Evolutionary conservation across 2,797 vertebrate genomes (phyloP), one percentile per base, ranked within the genome.

Genomic region (Myripristis murdjan): DNA sequence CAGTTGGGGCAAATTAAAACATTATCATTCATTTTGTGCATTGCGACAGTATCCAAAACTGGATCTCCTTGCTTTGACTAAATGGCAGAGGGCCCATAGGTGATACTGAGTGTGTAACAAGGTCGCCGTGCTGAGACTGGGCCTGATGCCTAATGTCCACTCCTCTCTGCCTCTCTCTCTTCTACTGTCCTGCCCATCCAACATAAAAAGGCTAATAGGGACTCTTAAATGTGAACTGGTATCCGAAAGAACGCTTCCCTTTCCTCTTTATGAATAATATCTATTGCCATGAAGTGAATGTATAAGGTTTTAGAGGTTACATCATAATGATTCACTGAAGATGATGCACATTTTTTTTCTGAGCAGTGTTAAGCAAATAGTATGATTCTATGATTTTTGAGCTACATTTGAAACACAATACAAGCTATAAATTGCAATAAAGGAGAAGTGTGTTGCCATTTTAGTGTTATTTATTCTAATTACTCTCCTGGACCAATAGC

Each of bases 201-300:
- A 57, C 68, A 70, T 33, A 28, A 15, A 20, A 15, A 72, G 70
- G 70, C 67, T 81, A 82, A 81, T 55, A 67, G 69, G 71, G 51
- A 75, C 73, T 65, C 79, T 87, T 85, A 87, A 80, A 86, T 82
- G 83, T 83, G 81, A 82, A 64, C 47, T 55, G 43, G 52, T 35
- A 60, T 28, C 52, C 26, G 39, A 23, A 55, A 16, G 47, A 49
- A 49, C 71, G 49, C 46, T 10, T 28, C 37, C 9, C 10, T n/a
- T 35, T 10, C 33, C 35, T 35, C 33, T 35, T 35, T 35, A 35
- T 35, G 33, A 5, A 35, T 10, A 20, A 6, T 10, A 35, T 35
- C 5, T 35, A 2, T 35, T 35, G 33, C 33, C 39, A 9, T 39
- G 4, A 10, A 11, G 37, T 39, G 39, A 11, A 10, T 39, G 9